Percentiles rank a stretch among this genome's conserved stretches.
Conservation (phyloP, 2,888 invertebrate species). For the Drosophila anceps region DNA sequence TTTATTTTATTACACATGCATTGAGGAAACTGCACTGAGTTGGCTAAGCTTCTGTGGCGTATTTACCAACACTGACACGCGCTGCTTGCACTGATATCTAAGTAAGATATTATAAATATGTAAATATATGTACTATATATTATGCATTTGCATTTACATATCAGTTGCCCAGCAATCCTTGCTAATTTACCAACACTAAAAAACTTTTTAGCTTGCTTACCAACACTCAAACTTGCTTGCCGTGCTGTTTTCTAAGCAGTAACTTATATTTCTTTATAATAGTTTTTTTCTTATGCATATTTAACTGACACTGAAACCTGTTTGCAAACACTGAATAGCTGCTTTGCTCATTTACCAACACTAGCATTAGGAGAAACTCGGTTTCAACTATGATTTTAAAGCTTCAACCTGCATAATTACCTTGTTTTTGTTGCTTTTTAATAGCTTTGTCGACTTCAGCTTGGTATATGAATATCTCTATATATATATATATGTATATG, state of each 20-base stretch:
- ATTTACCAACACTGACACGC: background rate
- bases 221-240: background rate
- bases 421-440: background rate
- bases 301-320: too few relatives aligned
- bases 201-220: background rate
- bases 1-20: background rate
- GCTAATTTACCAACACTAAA: background rate
- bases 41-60: background rate
- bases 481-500: background rate
- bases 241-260: background rate
- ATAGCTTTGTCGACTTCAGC: background rate
- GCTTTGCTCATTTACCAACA: background rate
- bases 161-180: background rate
- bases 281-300: too few relatives aligned
- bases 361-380: background rate
- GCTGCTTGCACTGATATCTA: background rate
- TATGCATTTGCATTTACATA: too few relatives aligned
- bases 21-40: background rate
- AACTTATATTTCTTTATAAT: too few relatives aligned
- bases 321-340: too few relatives aligned
- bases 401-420: background rate
- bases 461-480: background rate
- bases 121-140: too few relatives aligned
- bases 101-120: background rate
- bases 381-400: background rate